These are phyloP conservation scores for Pinctada fucata DNA, from an alignment of 2,888 invertebrate genomes.

Conservation along the genomic window DNA sequence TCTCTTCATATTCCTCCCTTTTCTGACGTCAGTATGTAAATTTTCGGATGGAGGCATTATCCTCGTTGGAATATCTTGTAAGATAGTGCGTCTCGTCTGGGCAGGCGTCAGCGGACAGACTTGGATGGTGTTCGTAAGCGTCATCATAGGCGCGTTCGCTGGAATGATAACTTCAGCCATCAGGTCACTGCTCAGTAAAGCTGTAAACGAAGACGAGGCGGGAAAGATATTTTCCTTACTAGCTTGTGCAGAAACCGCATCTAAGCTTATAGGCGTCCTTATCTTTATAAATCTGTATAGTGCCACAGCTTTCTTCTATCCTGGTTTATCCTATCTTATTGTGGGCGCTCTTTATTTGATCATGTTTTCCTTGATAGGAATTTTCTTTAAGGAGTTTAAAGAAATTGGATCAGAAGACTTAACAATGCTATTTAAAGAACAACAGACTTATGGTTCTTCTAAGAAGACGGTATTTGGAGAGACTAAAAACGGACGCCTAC, in stretches of 20 bases:
- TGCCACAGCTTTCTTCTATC: constrained; percentile 67
- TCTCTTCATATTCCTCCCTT: constrained; percentile 71
- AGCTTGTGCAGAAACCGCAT: constrained; percentile 71
- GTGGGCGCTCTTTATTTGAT: constrained; percentile 65
- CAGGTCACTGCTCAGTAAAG: constrained; percentile 74
- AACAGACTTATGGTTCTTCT: constrained; percentile 45
- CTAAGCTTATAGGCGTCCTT: constrained; percentile 70
- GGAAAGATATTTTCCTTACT: constrained; percentile 74
- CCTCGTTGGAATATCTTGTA: constrained; percentile 70
- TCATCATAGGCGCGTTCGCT: constrained; percentile 69
- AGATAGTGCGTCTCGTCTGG: constrained; percentile 67
- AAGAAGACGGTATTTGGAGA: constrained; percentile 20
- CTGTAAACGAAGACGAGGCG: constrained; percentile 70
- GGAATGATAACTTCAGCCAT: constrained; percentile 71
- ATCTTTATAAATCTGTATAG: constrained; percentile 72
- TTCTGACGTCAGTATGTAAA: constrained; percentile 64
- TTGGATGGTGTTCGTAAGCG: constrained; percentile 72
- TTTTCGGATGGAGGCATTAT: constrained; percentile 69
- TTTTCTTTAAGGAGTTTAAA: constrained; percentile 51
- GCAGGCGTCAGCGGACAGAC: constrained; percentile 64
- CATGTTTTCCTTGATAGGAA: constrained; percentile 52
- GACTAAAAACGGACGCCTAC: constrained; percentile 33
- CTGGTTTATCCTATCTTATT: constrained; percentile 70
- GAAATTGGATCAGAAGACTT: constrained; percentile 53
- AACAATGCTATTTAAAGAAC: constrained; percentile 49